These are phyloP conservation scores for Bradypodion ventrale DNA, from an alignment of 2,797 vertebrate genomes.

Conservation along the genomic window DNA sequence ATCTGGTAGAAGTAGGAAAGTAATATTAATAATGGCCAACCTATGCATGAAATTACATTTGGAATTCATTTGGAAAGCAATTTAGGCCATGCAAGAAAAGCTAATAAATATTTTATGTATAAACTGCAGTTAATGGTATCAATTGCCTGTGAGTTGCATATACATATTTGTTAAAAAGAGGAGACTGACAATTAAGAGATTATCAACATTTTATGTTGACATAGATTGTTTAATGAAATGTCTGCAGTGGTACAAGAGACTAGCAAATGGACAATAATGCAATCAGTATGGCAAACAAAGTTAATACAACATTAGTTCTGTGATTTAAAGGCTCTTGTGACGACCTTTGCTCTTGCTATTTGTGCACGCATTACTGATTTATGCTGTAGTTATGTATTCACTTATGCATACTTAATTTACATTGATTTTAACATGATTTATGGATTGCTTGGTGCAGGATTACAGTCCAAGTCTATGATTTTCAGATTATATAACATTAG, in stretches of 20 bases:
- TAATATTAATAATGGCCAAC: constrained; percentile 1
- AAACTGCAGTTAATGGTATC: constrained; percentile 18
- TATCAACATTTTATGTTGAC: not conserved
- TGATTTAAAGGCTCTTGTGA: constrained; percentile 37
- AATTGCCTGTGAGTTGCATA: not conserved
- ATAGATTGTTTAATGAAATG: constrained; percentile 18
- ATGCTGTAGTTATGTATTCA: not conserved
- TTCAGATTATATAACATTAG: constrained; percentile 18
- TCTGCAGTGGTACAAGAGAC: constrained; percentile 9
- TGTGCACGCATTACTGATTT: constrained; percentile 45
- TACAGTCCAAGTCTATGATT: constrained; percentile 10
- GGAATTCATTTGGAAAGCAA: constrained; percentile 27
- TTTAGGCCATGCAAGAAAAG: constrained; percentile 1
- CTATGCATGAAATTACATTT: constrained; percentile 24
- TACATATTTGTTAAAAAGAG: not conserved
- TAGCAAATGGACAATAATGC: constrained; percentile 31
- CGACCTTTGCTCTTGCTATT: constrained; percentile 28
- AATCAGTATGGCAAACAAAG: not conserved
- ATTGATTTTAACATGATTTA: constrained; percentile 31
- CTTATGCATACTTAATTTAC: constrained; percentile 35
- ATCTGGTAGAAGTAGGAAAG: not conserved
- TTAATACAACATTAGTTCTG: constrained; percentile 42
- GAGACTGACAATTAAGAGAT: not conserved
- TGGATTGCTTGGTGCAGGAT: not conserved
- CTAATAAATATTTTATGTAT: not conserved